Evolutionary conservation across 2,888 invertebrate genomes (phyloP).

Genomic region (Macaria notata): DNA sequence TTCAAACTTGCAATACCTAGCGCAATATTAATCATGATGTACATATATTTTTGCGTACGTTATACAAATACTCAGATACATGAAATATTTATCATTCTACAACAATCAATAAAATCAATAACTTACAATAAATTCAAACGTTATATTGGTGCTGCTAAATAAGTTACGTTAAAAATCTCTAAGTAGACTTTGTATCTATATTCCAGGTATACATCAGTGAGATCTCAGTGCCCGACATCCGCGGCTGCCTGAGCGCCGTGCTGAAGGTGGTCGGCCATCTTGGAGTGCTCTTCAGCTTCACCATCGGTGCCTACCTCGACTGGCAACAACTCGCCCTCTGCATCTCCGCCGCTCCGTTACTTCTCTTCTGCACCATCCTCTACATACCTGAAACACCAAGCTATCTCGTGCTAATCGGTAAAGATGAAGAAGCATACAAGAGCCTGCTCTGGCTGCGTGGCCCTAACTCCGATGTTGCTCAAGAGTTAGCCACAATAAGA

Average conservation of each 20-base stretch:
- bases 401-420: constrained; percentile 89
- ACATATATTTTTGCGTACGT: too few relatives aligned
- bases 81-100: too few relatives aligned
- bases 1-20: too few relatives aligned
- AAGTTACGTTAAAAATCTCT: too few relatives aligned
- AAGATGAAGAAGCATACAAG: constrained; percentile 84
- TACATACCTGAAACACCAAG: constrained; percentile 95
- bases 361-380: constrained; percentile 88
- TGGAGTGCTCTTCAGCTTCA: constrained; percentile 92
- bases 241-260: constrained; percentile 93
- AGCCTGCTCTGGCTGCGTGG: constrained; percentile 92
- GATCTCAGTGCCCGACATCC: constrained; percentile 92
- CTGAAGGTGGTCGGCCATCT: constrained; percentile 93
- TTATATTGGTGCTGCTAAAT: too few relatives aligned
- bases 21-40: too few relatives aligned
- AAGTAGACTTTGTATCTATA: neutral
- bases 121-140: too few relatives aligned
- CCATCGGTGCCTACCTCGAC: constrained; percentile 90
- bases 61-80: too few relatives aligned
- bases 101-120: too few relatives aligned
- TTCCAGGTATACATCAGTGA: constrained; percentile 94
- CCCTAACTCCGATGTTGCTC: constrained; percentile 88
- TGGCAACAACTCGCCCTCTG: constrained; percentile 93
- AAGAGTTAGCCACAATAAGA: constrained; percentile 87
- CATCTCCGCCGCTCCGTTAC: constrained; percentile 89